phyloP scores from a whole-genome alignment of 2,797 vertebrate genomes.

The Chelon labrosus region DNA sequence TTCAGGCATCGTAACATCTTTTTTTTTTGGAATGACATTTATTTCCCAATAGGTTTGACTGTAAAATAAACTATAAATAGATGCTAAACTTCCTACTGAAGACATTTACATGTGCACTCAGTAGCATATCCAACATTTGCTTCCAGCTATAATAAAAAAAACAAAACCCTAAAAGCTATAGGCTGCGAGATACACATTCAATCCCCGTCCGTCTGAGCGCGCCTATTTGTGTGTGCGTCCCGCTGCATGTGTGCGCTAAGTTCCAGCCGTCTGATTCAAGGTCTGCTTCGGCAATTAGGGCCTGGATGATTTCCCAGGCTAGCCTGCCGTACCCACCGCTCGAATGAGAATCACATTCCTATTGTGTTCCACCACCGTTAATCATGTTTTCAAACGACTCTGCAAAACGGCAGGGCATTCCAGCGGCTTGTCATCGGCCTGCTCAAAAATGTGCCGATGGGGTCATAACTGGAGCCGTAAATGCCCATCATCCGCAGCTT shows the following conservation, averaged over 20 bases:
- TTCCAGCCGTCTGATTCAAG: conserved; percentile 72
- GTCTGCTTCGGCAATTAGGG: conserved; percentile 83
- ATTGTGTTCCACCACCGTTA: conserved; percentile 79
- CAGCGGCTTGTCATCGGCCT: conserved; percentile 76
- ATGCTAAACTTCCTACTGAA: not conserved
- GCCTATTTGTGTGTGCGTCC: conserved; percentile 6
- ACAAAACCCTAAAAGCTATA: conserved; percentile 26
- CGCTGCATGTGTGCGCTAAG: conserved; percentile 18
- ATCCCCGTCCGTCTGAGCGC: conserved; percentile 18
- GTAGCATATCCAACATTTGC: conserved; percentile 14
- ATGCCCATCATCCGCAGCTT: conserved; percentile 64
- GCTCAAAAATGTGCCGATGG: conserved; percentile 75
- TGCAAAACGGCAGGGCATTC: conserved; percentile 66
- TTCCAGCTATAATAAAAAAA: conserved; percentile 25
- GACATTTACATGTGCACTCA: not conserved
- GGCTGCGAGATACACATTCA: conserved; percentile 20
- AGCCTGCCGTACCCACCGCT: conserved; percentile 69
- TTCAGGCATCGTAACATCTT: not conserved
- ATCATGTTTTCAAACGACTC: conserved; percentile 81
- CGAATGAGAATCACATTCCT: conserved; percentile 82
- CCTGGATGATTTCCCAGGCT: conserved; percentile 82
- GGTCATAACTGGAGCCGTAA: conserved; percentile 75
- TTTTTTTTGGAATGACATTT: not conserved
- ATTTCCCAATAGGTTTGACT: not conserved
- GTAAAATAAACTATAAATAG: not conserved